These are phyloP conservation scores for Mycogona germanica DNA, from an alignment of 2,888 invertebrate species.

Conservation along the genomic window DNA sequence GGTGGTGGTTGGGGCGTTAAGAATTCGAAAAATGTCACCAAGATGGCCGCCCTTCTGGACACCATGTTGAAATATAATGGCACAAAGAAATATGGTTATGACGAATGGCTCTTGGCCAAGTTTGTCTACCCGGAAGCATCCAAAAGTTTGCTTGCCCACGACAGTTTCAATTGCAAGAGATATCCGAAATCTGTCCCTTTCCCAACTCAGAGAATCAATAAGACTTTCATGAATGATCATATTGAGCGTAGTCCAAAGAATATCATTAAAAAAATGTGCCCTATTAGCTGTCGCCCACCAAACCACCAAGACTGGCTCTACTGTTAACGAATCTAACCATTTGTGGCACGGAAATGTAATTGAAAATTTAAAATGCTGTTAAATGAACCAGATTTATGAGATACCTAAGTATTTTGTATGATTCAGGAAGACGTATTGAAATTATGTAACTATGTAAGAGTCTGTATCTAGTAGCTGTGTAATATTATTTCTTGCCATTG, in stretches of 20 bases:
- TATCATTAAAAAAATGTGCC: constrained; percentile 5
- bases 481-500: too few relatives aligned
- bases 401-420: too few relatives aligned
- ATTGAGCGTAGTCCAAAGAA: too few relatives aligned
- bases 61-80: too few relatives aligned
- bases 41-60: constrained; percentile 1
- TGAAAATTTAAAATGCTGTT: too few relatives aligned
- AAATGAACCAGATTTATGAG: too few relatives aligned
- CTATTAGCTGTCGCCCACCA: constrained; percentile 8
- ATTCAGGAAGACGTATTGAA: too few relatives aligned
- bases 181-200: constrained; percentile 5
- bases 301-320: constrained; percentile 10
- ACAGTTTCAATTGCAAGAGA: constrained; percentile 2
- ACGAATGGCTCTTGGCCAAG: neutral
- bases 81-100: too few relatives aligned
- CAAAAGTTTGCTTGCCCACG: constrained; percentile 6
- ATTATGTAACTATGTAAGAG: too few relatives aligned
- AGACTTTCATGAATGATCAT: constrained; percentile 9
- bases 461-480: too few relatives aligned
- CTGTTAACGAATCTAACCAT: too few relatives aligned
- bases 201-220: constrained; percentile 10
- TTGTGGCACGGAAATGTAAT: too few relatives aligned
- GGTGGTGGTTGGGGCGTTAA: constrained; percentile 16
- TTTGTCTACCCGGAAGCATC: constrained; percentile 7
- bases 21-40: constrained; percentile 1